Evolutionary conservation across 2,113 vertebrate genomes (phyloP).

Genomic region (Menidia beryllina): DNA sequence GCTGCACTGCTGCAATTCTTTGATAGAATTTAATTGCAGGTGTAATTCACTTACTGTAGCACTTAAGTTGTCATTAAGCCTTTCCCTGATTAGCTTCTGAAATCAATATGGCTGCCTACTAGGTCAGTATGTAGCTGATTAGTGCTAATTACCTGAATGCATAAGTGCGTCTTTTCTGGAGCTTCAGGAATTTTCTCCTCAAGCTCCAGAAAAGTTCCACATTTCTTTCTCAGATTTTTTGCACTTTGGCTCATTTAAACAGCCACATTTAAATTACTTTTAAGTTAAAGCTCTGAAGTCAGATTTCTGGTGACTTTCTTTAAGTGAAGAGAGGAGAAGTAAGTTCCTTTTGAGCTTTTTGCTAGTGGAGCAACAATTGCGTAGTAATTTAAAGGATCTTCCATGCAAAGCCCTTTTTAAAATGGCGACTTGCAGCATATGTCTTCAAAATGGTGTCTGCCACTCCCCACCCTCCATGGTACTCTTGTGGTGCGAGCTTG

Average conservation of each 20-base stretch:
- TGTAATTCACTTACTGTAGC: conserved; percentile 54
- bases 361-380: too few relatives aligned
- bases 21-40: conserved; percentile 41
- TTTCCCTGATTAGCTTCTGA: conserved; percentile 59
- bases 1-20: conserved; percentile 17
- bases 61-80: conserved; percentile 66
- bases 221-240: background rate
- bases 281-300: too few relatives aligned
- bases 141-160: conserved; percentile 57
- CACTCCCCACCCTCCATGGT: background rate
- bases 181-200: too few relatives aligned
- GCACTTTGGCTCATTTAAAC: too few relatives aligned
- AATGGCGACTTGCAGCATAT: conserved; percentile 32
- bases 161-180: conserved; percentile 47
- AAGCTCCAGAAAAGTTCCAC: background rate
- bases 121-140: conserved; percentile 58
- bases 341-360: too few relatives aligned
- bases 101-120: conserved; percentile 60
- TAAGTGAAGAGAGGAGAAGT: too few relatives aligned
- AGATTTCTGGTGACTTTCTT: too few relatives aligned
- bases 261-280: too few relatives aligned
- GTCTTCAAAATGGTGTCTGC: conserved; percentile 50
- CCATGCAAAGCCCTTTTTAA: conserved; percentile 11
- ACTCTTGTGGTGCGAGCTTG: conserved; percentile 16
- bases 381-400: too few relatives aligned